These are phyloP conservation scores for Coendou prehensilis DNA, from an alignment of 2,797 vertebrate species.

Conservation along the genomic window DNA sequence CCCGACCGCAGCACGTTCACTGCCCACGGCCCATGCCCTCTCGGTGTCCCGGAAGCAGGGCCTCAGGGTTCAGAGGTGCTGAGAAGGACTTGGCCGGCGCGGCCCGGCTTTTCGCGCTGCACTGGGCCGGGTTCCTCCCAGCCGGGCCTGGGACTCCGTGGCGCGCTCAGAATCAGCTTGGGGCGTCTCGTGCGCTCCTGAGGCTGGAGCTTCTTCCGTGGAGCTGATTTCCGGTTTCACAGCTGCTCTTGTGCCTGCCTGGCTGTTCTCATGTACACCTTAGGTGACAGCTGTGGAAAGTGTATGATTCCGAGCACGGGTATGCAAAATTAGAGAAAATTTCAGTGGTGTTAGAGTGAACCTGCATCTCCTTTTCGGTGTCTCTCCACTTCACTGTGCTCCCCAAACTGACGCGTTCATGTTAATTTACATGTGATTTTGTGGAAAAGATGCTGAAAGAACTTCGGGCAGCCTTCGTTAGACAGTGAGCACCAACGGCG, in stretches of 20 bases:
- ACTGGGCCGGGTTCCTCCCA: too few relatives aligned
- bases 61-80: too few relatives aligned
- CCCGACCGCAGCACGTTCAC: too few relatives aligned
- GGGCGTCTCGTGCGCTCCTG: too few relatives aligned
- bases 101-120: too few relatives aligned
- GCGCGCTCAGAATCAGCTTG: too few relatives aligned
- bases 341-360: not conserved
- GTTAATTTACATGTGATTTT: not conserved
- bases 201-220: not conserved
- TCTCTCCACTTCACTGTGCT: not conserved
- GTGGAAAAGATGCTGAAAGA: not conserved
- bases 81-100: too few relatives aligned
- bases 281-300: not conserved
- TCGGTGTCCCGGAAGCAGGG: too few relatives aligned
- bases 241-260: not conserved
- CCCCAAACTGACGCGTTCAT: not conserved
- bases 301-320: not conserved
- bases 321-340: not conserved
- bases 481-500: not conserved
- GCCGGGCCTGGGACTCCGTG: too few relatives aligned
- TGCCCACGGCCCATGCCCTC: too few relatives aligned
- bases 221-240: not conserved
- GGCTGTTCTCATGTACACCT: not conserved
- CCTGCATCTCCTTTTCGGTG: not conserved
- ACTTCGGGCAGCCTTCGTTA: not conserved